A percentile compares a stretch with the other conserved stretches of the same genome.
Evolutionary conservation across 2,797 vertebrate genomes (phyloP).

Genomic region (Babyrousa celebensis): DNA sequence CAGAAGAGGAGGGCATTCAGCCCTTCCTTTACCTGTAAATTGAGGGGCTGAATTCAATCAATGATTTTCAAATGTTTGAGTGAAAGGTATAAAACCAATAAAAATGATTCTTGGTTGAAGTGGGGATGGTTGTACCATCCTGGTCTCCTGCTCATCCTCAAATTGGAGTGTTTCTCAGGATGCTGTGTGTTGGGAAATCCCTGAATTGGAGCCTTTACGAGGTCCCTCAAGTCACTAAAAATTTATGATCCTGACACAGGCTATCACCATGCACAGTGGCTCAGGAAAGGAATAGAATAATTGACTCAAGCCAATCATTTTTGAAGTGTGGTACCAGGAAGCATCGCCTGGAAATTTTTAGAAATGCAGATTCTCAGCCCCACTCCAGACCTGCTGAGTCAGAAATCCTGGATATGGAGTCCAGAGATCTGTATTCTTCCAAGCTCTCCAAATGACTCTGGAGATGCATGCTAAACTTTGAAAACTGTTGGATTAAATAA

Average conservation of each 20-base stretch:
- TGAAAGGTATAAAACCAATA: background rate
- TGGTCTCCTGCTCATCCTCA: background rate
- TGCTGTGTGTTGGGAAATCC: background rate
- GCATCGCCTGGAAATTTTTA: background rate
- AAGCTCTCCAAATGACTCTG: background rate
- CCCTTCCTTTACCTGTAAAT: background rate
- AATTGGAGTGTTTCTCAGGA: rapidly evolving
- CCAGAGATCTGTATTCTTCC: background rate
- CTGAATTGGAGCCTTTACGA: background rate
- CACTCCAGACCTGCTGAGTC: background rate
- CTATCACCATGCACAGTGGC: no score
- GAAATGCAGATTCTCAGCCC: background rate
- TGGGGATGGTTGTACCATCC: background rate
- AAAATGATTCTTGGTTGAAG: background rate
- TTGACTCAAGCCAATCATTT: background rate
- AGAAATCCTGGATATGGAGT: background rate
- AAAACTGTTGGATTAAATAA: background rate
- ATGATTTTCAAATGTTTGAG: background rate
- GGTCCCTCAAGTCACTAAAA: background rate
- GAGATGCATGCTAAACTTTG: background rate
- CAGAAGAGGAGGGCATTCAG: rapidly evolving
- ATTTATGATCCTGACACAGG: background rate
- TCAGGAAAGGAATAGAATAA: background rate
- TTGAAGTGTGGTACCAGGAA: background rate
- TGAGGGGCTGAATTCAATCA: background rate